These are phyloP conservation scores for Nomada fucata DNA, from an alignment of 2,888 invertebrate species.

Conservation along the genomic window DNA sequence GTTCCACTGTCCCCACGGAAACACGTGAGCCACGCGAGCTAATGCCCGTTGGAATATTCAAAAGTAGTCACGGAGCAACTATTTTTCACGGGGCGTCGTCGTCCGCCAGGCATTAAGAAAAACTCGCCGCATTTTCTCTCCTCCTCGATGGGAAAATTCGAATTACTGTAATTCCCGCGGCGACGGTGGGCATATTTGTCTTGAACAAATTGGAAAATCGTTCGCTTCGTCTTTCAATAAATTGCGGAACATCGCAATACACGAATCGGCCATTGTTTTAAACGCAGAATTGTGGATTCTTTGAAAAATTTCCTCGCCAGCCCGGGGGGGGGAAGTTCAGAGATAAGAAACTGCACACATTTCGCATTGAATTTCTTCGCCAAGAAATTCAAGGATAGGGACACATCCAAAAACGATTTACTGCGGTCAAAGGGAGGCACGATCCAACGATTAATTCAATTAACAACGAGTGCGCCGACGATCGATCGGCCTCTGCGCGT, in stretches of 20 bases:
- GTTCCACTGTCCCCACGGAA: constrained; percentile 40
- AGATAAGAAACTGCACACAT: no score
- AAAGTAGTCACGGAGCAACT: constrained; percentile 51
- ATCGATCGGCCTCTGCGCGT: constrained; percentile 67
- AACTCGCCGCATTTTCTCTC: neutral
- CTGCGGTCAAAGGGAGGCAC: neutral
- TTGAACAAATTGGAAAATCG: no score
- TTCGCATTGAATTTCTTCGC: neutral
- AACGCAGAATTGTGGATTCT: no score
- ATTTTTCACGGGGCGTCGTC: constrained; percentile 27
- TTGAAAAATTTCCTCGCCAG: no score
- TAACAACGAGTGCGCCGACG: constrained; percentile 64
- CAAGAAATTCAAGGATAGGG: neutral
- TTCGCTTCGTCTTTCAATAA: no score
- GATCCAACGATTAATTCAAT: constrained; percentile 68
- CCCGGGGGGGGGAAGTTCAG: no score
- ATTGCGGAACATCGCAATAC: no score
- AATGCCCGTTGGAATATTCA: constrained; percentile 68
- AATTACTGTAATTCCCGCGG: neutral
- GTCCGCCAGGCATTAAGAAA: neutral
- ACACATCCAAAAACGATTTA: constrained; percentile 1
- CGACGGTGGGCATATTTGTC: no score
- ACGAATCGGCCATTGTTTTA: no score
- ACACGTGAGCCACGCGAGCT: constrained; percentile 59
- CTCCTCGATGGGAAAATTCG: neutral